phyloP scores from a whole-genome alignment of 2,797 vertebrate genomes.

The Macropodus opercularis region DNA sequence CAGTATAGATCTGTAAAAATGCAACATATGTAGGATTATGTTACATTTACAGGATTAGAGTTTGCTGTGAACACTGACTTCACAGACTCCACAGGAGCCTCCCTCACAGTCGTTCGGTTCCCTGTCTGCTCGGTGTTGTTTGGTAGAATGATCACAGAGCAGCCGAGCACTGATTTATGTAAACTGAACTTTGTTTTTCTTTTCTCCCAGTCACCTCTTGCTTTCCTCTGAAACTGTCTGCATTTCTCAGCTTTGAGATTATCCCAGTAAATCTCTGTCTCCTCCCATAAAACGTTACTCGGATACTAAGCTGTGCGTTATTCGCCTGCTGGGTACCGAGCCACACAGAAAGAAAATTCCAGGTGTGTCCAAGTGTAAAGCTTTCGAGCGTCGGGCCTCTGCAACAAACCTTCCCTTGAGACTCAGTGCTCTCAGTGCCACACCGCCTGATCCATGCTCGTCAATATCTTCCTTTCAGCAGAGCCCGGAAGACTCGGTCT shows the following conservation, averaged over 20 bases:
- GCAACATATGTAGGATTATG: neutral
- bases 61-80: neutral
- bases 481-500: slow-evolving; percentile 38
- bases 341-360: neutral
- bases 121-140: neutral
- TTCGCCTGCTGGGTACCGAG: too few relatives aligned
- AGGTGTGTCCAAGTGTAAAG: neutral
- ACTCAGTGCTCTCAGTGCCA: slow-evolving; percentile 50
- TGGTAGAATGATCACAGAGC: slow-evolving; percentile 1
- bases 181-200: neutral
- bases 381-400: slow-evolving; percentile 27
- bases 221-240: neutral
- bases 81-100: neutral
- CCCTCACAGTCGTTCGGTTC: neutral
- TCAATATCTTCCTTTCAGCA: slow-evolving; percentile 71
- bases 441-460: slow-evolving; percentile 52
- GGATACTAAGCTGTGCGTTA: neutral
- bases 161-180: neutral
- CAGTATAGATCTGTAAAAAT: neutral
- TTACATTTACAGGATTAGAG: slow-evolving; percentile 2
- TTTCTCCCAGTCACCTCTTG: neutral
- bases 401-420: slow-evolving; percentile 23
- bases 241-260: neutral
- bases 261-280: slow-evolving; percentile 1
- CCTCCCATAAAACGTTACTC: neutral